Evolutionary conservation across 1,140 invertebrate species (phyloP), one percentile per base, ranked within the genome.

Genomic region (Anthonomus grandis): DNA sequence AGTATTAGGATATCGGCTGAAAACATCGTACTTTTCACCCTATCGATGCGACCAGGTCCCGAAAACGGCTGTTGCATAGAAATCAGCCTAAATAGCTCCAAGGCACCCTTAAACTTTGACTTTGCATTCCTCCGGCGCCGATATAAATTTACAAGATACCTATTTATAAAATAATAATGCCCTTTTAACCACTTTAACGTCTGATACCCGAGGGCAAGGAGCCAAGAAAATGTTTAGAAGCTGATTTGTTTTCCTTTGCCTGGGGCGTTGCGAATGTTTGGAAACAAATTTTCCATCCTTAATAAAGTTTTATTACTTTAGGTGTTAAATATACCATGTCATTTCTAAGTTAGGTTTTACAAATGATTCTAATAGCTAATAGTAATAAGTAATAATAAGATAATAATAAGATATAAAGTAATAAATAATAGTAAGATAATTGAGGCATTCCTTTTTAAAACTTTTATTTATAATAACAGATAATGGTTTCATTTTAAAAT

Each of bases 151-250:
- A 57, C 57, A 56, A 63, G 57, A 59, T 56, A 63, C 62, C 62
- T 63, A 63, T 63, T 63, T 63, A 63, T 63, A 63, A 63, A 63
- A 63, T 59, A 63, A 63, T 63, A 59, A 63, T 59, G 62, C 57
- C 62, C 62, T 63, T 63, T 63, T 63, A 63, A 63, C 62, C 62
- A 42, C 62, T 60, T 54, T 57, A 59, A 55, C 49, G 57, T 59
- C 57, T 57, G 54, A 59, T 48, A 53, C 45, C 21, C 23, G 42
- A 24, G 37, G 36, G 17, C 38, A 25, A 21, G 23, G 39, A 12
- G 15, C 23, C 27, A 38, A 31, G 45, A 25, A 38, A 56, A 47
- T 56, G 45, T 48, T 56, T 56, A 48, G 45, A 34, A 27, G 57
- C 24, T 52, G 57, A 59, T 59, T 59, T 59, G 57, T 58, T 51